Evolutionary conservation across 1,140 invertebrate species (phyloP), one percentile per base, ranked within the genome.

Genomic region (Rhyzopertha dominica): DNA sequence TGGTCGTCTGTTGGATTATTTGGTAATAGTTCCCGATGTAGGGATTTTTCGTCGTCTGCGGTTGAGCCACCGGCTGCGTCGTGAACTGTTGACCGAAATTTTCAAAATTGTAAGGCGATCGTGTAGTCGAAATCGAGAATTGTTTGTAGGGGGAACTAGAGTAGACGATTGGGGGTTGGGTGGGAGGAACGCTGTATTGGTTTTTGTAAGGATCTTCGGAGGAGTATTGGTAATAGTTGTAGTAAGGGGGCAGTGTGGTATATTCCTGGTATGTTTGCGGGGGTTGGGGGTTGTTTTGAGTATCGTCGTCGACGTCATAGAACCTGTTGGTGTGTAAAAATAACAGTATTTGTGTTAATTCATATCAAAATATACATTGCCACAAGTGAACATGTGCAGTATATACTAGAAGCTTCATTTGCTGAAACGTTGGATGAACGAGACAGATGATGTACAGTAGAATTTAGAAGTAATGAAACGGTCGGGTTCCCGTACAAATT

Each of bases 31-130:
- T 60, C 18, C 54, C 59, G 20, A 65, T 42, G 39, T 58, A 58
- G 9, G 55, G 58, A 34, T 50, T 54, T 12, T 25, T 35, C 12
- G 43, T 43, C 19, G 29, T 34, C 16, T 38, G 35, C 14, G 12
- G 13, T 37, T 51, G 10, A 32, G 17, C 5, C 41, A 38, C 23
- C 29, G 40, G 10, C 37, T 49, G 43, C 10, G 18, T 46, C 14
- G 51, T 56, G 20, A 37, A 40, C 2, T 36, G 30, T 13, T 42
- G 43, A 23, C 30, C 40, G 47, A 70, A 75, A 43, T 74, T 68
- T 55, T 74, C 66, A 51, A 74, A 75, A 51, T 74, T 69, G 56
- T 76, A 76, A 7, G 74, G 73, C 39, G 67, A 74, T 42, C 58
- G 57, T 10, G 63, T 59, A 4, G 62, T 61, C 8, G 61, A 59